phyloP scores from a whole-genome alignment of 35 echinoderm and acorn worm species.

The Stichopus chloronotus region DNA sequence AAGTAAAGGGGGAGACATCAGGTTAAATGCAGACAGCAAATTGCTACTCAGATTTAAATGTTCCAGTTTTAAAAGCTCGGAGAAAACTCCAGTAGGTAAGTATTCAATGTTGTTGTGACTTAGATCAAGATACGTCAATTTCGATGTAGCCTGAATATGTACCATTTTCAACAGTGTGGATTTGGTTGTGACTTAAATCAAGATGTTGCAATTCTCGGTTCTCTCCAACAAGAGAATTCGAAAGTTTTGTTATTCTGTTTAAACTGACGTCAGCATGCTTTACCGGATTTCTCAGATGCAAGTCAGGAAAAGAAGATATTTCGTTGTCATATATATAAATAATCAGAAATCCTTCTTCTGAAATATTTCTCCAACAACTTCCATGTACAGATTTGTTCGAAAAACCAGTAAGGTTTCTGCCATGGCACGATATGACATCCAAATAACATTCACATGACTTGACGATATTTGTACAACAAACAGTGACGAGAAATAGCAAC shows the following conservation, averaged over 20 bases:
- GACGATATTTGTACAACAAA: background rate
- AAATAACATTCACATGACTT: background rate
- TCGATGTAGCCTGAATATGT: background rate
- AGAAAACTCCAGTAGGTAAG: background rate
- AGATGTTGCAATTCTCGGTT: background rate
- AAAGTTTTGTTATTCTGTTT: background rate
- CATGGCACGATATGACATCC: background rate
- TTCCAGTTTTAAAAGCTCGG: background rate
- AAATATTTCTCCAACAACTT: background rate
- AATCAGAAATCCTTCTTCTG: background rate
- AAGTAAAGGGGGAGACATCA: background rate
- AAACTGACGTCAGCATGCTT: background rate
- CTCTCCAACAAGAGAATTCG: background rate
- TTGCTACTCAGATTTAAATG: background rate
- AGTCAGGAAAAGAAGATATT: background rate
- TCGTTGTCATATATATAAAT: background rate
- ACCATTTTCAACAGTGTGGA: background rate
- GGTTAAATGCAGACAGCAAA: background rate
- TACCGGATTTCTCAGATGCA: background rate
- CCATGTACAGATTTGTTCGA: background rate
- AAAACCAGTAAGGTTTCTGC: background rate
- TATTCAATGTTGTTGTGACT: background rate
- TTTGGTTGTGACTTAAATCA: background rate
- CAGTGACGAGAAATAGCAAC: background rate
- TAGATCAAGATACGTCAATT: background rate